Conservation (phyloP, 2,888 invertebrate genomes). For the Nymphalis urticae region DNA sequence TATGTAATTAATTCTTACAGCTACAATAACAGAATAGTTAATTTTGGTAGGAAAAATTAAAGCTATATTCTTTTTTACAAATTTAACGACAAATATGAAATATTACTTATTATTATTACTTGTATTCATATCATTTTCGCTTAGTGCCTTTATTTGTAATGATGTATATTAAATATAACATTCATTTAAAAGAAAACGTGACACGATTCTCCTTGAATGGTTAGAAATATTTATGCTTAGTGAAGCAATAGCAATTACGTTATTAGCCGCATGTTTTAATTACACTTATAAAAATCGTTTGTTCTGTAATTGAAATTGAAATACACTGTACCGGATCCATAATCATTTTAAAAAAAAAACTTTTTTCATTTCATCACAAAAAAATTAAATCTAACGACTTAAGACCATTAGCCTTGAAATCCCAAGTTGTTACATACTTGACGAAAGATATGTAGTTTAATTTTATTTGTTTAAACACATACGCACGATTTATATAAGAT, state of each 20-base stretch:
- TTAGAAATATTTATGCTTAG: neutral
- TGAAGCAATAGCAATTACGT: constrained; percentile 11
- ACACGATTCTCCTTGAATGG: constrained; percentile 10
- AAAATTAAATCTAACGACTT: neutral
- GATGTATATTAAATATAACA: neutral
- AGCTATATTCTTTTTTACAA: too few relatives aligned
- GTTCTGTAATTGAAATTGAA: neutral
- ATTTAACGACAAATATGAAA: too few relatives aligned
- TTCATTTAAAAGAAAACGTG: constrained; percentile 1
- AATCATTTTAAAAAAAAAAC: neutral
- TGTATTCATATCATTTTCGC: neutral
- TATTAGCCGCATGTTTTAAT: neutral
- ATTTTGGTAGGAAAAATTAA: too few relatives aligned
- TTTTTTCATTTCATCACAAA: neutral
- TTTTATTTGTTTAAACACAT: neutral
- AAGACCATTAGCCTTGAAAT: constrained; percentile 5
- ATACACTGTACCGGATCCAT: neutral
- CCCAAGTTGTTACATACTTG: neutral
- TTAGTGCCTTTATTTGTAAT: neutral
- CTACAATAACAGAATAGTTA: too few relatives aligned
- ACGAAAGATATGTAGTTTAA: neutral
- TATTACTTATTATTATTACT: too few relatives aligned
- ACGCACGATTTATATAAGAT: neutral
- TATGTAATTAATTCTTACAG: too few relatives aligned
- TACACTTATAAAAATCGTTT: constrained; percentile 9